Conservation (phyloP, 2,113 vertebrate species). For the Calidris pygmaea region DNA sequence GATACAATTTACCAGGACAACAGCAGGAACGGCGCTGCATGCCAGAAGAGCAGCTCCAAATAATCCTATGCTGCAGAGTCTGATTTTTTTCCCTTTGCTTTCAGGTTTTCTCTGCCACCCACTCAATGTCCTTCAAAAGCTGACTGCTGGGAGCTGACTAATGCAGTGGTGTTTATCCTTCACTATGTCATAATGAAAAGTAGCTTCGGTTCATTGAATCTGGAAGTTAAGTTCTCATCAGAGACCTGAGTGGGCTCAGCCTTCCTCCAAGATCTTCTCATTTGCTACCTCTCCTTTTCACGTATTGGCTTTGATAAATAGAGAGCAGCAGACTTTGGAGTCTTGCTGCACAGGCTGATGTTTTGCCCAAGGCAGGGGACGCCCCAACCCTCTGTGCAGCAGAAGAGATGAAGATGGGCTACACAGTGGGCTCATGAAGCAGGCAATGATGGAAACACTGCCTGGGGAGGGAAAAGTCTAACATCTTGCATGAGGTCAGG, state of each 20-base stretch:
- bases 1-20: not conserved
- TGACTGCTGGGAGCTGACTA: not conserved
- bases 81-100: not conserved
- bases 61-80: not conserved
- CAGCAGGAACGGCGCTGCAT: rapidly evolving
- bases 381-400: not conserved
- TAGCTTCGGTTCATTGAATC: not conserved
- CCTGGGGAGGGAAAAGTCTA: not conserved
- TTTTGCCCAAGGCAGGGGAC: not conserved
- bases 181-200: not conserved
- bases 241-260: not conserved
- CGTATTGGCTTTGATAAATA: not conserved
- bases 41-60: not conserved
- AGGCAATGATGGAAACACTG: not conserved
- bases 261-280: not conserved
- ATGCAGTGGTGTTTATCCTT: conserved; percentile 28
- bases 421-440: not conserved
- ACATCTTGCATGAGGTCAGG: not conserved
- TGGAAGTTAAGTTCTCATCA: not conserved
- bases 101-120: conserved; percentile 25
- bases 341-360: not conserved
- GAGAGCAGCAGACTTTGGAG: not conserved
- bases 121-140: conserved; percentile 35
- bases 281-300: not conserved
- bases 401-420: not conserved